Percentiles rank a stretch among this genome's conserved stretches.
Conservation (phyloP, 2,888 invertebrate species). For the Amiota minor region DNA sequence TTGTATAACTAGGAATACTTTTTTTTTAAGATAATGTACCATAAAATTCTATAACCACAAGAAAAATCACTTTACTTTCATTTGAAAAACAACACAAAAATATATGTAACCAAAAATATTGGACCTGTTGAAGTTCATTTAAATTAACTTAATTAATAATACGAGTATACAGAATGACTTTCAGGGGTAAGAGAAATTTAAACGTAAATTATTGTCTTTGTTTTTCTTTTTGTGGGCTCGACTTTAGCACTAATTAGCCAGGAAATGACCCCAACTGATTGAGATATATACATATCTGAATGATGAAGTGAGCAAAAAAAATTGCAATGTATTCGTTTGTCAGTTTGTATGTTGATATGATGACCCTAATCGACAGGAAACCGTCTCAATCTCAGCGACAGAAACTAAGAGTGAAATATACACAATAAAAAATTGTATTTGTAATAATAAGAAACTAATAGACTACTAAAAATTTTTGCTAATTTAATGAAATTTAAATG, state of each 20-base stretch:
- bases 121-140: background rate
- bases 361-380: constrained; percentile 66
- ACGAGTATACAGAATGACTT: background rate
- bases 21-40: no score
- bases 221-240: constrained; percentile 6
- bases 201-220: constrained; percentile 4
- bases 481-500: no score
- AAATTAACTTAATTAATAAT: constrained; percentile 22
- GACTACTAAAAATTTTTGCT: no score
- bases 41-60: background rate
- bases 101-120: background rate
- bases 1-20: no score
- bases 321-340: constrained; percentile 2
- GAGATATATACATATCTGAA: constrained; percentile 10
- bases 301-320: background rate
- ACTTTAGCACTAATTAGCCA: constrained; percentile 65
- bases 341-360: constrained; percentile 4
- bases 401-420: background rate
- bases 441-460: no score
- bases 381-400: constrained; percentile 59
- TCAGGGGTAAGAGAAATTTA: background rate
- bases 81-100: background rate
- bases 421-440: background rate
- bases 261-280: constrained; percentile 68
- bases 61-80: background rate